A percentile compares a stretch with the other conserved stretches of the same genome.
These are phyloP conservation scores for Abramis brama DNA, from an alignment of 2,113 vertebrate species.

Conservation along the genomic window DNA sequence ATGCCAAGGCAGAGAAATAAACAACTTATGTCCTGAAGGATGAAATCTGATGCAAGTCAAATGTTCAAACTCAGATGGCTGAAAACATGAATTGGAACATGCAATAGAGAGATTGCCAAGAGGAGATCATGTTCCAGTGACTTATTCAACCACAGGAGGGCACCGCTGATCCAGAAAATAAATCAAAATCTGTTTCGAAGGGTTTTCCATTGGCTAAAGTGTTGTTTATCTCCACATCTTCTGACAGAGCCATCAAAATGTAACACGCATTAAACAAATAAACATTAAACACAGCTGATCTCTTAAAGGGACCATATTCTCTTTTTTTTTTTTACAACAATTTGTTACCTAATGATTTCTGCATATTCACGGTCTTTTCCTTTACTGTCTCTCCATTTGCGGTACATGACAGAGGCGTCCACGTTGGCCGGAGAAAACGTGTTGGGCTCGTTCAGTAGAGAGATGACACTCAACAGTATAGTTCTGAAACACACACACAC, in stretches of 20 bases:
- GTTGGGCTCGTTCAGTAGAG: slow-evolving; percentile 79
- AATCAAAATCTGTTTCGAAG: background rate
- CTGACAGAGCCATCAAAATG: background rate
- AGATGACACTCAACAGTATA: slow-evolving; percentile 80
- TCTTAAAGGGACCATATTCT: background rate
- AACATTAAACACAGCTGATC: background rate
- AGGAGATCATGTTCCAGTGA: background rate
- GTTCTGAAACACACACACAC: slow-evolving; percentile 67
- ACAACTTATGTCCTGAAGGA: slow-evolving; percentile 19
- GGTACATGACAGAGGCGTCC: slow-evolving; percentile 81
- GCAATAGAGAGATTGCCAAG: background rate
- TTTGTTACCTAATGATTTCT: slow-evolving; percentile 77
- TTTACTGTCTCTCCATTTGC: slow-evolving; percentile 81
- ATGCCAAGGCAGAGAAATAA: background rate
- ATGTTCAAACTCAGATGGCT: background rate
- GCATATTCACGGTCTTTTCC: slow-evolving; percentile 80
- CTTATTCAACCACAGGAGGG: slow-evolving; percentile 31
- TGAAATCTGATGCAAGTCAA: slow-evolving; percentile 19
- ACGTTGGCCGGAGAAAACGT: slow-evolving; percentile 81
- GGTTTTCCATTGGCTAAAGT: background rate
- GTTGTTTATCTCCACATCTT: background rate
- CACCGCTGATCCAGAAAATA: slow-evolving; percentile 10
- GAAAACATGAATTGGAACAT: slow-evolving; percentile 19
- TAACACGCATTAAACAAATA: background rate
- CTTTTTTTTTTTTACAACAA: too few species aligned